A percentile compares a stretch with the other conserved stretches of the same genome.
Evolutionary conservation across 2,113 vertebrate genomes (phyloP).

Genomic region (Lethenteron reissneri): DNA sequence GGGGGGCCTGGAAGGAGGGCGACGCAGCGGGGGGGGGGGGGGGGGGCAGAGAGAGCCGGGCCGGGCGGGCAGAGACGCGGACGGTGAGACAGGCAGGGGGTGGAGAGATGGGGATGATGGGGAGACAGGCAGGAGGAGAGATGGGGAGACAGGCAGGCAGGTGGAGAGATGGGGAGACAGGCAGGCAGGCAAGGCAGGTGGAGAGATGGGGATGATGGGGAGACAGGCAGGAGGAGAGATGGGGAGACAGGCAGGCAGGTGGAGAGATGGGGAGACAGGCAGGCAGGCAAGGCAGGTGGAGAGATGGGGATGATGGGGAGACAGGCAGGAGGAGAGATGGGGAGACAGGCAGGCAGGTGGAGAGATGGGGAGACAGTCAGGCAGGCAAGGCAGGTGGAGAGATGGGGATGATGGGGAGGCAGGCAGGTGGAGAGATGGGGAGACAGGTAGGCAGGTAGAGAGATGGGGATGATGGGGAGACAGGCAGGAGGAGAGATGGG

Average conservation of each 20-base stretch:
- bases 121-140: constrained; percentile 9
- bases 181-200: background rate
- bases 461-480: background rate
- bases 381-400: background rate
- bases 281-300: background rate
- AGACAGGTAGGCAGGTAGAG: background rate
- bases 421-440: constrained; percentile 1
- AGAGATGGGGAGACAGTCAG: background rate
- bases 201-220: no score
- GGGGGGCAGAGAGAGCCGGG: background rate
- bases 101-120: constrained; percentile 2
- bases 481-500: no score
- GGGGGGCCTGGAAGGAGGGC: background rate
- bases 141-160: constrained; percentile 11
- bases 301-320: background rate
- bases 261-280: background rate
- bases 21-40: background rate
- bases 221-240: background rate
- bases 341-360: constrained; percentile 9
- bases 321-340: constrained; percentile 4
- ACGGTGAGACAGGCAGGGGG: background rate
- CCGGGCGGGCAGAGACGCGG: background rate
- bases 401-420: constrained; percentile 5
- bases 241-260: no score
- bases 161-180: background rate